Evolutionary conservation across 2,113 vertebrate genomes (phyloP), one percentile per base, ranked within the genome.

Genomic region (Odobenus rosmarus): DNA sequence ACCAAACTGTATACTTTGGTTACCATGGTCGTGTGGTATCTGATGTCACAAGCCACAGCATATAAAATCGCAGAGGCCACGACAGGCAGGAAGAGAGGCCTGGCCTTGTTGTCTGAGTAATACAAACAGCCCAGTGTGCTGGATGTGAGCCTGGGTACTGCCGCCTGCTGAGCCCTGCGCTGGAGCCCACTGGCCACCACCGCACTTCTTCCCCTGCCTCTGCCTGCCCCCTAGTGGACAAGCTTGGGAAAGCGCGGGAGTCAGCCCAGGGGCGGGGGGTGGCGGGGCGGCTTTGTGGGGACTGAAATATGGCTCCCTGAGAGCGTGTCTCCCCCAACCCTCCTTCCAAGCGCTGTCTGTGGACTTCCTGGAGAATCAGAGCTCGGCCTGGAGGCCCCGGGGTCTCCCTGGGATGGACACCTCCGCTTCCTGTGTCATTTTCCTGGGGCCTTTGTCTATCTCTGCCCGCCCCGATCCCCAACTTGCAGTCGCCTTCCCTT

Each of bases 141-240:
- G 26, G 87, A 15, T 4, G 49, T 0, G 28, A 64, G 82, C 39
- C 61, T 26, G 67, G 55, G 6, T 15, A 1, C 16, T 0, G 33
- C 7, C 1, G 42, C 53, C 85, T 42, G 61, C 18, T 0, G 42
- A 42, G 74, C 21, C 39, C 39, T 46, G 36, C 55, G 64, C 14
- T 2, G 9, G 49, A 59, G 61, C 42, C 14, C 11, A 0, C 28
- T 1, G 12, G 10, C 26, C 0, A 7, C 13, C 21, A 0, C 13
- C 16, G 18, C 28, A 1, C 21, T 13, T 23, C 64, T 91, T 74
- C 94, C 89, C 90, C 28, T 80, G 95, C 92, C 80, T 92, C 92
- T 16, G 91, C 89, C 95, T 97, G 95, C 97, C 96, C 88, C 96
- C 97, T 97, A 64, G 97, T 92, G 98, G 97, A 71, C n/a, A 23